phyloP scores from a whole-genome alignment of 2,797 vertebrate genomes.

The Aselliscus stoliczkanus region DNA sequence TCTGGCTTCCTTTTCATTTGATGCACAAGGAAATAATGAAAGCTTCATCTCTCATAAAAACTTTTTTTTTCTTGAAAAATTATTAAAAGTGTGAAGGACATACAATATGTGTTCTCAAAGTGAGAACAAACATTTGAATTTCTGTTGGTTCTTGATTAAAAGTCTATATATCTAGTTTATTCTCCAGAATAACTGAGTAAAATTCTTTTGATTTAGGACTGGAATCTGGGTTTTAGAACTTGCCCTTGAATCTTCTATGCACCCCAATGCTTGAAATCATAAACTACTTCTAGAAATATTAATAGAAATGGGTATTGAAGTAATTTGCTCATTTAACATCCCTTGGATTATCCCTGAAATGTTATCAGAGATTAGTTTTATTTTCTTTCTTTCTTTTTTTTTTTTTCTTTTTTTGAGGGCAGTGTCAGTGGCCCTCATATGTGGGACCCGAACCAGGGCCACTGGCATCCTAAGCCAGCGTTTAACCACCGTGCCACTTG shows the following conservation, averaged over 20 bases:
- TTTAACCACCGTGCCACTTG: too few relatives aligned
- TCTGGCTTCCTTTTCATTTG: background rate
- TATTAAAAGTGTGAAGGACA: background rate
- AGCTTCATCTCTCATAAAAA: background rate
- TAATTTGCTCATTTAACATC: constrained; percentile 2
- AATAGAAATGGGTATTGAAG: background rate
- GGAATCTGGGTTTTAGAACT: background rate
- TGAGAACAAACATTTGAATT: background rate
- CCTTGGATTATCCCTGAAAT: background rate
- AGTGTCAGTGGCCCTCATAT: too few relatives aligned
- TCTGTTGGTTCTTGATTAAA: background rate
- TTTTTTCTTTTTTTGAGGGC: too few relatives aligned
- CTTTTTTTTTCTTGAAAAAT: background rate
- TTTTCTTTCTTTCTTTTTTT: too few relatives aligned
- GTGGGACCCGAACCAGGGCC: too few relatives aligned
- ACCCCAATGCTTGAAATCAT: background rate
- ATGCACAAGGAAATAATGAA: background rate
- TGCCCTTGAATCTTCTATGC: background rate
- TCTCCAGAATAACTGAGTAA: background rate
- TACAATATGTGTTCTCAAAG: background rate
- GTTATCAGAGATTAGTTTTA: constrained; percentile 20
- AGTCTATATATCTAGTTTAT: background rate
- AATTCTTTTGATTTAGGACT: background rate
- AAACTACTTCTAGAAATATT: background rate
- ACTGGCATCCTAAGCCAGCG: too few relatives aligned